A percentile compares a stretch with the other conserved stretches of the same genome.
Evolutionary conservation across 92 coral and sea anemone species (phyloP).

Genomic region (Epizoanthus rinbou): DNA sequence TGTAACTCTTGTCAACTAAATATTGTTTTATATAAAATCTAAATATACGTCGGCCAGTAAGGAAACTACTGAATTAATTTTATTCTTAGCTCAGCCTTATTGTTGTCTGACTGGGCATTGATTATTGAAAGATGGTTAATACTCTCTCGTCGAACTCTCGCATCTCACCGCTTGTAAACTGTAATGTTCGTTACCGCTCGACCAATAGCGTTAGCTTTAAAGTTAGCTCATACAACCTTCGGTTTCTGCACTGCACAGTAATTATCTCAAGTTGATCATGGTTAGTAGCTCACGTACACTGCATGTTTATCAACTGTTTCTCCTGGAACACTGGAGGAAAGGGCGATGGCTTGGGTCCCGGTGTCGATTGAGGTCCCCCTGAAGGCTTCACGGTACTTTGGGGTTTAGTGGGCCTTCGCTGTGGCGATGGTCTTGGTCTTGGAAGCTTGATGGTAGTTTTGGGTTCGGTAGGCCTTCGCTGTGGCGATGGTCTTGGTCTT

Average conservation of each 20-base stretch:
- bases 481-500: not conserved
- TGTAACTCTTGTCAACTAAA: no score
- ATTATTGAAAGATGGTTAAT: no score
- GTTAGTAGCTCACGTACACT: not conserved
- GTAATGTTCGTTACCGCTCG: no score
- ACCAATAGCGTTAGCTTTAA: no score
- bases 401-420: not conserved
- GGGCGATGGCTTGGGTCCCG: not conserved
- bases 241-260: not conserved
- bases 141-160: no score
- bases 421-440: not conserved
- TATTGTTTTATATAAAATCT: no score
- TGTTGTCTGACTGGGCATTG: no score
- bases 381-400: not conserved
- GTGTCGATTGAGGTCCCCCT: not conserved
- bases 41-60: no score
- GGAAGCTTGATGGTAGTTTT: not conserved
- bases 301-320: slow-evolving; percentile 9
- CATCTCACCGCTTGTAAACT: no score
- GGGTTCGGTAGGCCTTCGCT: not conserved
- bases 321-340: not conserved
- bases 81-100: no score
- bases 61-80: no score
- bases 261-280: not conserved
- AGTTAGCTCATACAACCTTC: no score